Evolutionary conservation across 2,113 vertebrate genomes (phyloP), one percentile per base, ranked within the genome.

Genomic region (Labeo rohita): DNA sequence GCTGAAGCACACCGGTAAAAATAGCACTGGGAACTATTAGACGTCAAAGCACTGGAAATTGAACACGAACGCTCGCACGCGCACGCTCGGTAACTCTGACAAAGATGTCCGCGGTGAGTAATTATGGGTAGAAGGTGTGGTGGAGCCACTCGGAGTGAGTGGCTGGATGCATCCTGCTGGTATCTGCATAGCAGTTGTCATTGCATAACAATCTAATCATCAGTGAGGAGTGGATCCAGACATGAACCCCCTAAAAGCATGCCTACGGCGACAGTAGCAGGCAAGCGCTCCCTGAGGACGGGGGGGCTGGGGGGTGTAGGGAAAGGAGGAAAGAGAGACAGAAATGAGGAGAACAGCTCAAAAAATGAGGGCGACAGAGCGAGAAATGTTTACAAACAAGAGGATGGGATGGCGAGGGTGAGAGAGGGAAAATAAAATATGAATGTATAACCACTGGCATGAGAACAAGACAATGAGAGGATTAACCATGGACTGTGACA

Each of bases 121-220:
- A 84, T 74, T 73, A 72, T 45, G 68, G 36, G 49, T 72, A 73
- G 73, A 63, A 59, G 59, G 72, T 36, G 43, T 79, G 52, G 84
- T 68, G 84, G 70, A 85, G 61, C 61, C 59, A 13, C 83, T 85
- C 45, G 39, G 54, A 80, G 15, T 83, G 80, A 81, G 59, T 72
- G 65, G 80, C 87, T 83, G 81, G 85, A 85, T 87, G 83, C 83
- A 89, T 89, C 85, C 83, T 89, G 75, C 84, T 87, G 74, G 84
- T 87, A 89, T 89, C 84, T 89, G 88, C 88, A 89, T 89, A 87
- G 86, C 86, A 89, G 84, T 87, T 89, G 88, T 89, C 88, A 89
- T 86, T 89, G 88, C 88, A 89, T 89, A 89, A 89, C 86, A 87
- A 89, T 87, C 86, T 89, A 89, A 89, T 89, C 88, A 85, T 89